Conservation (phyloP, 2,888 invertebrate species). For the Trilocha varians region DNA sequence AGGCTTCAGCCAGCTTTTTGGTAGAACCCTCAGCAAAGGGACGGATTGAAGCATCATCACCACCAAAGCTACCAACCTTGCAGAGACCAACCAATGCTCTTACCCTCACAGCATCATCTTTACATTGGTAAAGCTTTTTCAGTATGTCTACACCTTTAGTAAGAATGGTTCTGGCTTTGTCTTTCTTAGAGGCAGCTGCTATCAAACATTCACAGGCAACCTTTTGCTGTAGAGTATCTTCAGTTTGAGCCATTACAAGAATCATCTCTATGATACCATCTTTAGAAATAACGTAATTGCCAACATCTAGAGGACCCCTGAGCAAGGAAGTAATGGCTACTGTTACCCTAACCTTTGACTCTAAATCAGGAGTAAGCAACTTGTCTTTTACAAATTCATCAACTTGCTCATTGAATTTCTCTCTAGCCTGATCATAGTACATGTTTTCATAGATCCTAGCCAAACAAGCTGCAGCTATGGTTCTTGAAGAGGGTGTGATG, state of each 20-base stretch:
- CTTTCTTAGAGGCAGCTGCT: slow-evolving; percentile 96
- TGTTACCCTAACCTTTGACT: slow-evolving; percentile 89
- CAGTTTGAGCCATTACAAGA: slow-evolving; percentile 95
- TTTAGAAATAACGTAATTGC: slow-evolving; percentile 86
- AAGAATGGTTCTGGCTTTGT: slow-evolving; percentile 93
- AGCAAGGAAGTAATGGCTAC: slow-evolving; percentile 92
- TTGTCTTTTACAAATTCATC: slow-evolving; percentile 91
- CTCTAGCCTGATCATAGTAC: slow-evolving; percentile 89
- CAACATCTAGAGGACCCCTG: slow-evolving; percentile 93
- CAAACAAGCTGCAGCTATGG: slow-evolving; percentile 92
- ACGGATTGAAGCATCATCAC: slow-evolving; percentile 93
- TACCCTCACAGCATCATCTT: slow-evolving; percentile 91
- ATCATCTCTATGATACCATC: slow-evolving; percentile 97
- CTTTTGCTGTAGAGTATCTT: slow-evolving; percentile 91
- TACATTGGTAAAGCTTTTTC: slow-evolving; percentile 92
- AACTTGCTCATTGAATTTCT: slow-evolving; percentile 82
- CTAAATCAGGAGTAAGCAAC: slow-evolving; percentile 87
- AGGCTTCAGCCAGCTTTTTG: slow-evolving; percentile 92
- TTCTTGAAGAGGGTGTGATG: slow-evolving; percentile 89
- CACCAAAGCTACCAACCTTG: slow-evolving; percentile 95
- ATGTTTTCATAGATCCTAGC: slow-evolving; percentile 95
- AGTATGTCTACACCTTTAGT: slow-evolving; percentile 92
- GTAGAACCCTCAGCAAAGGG: slow-evolving; percentile 98
- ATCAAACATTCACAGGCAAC: slow-evolving; percentile 98
- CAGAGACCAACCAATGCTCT: slow-evolving; percentile 94